These are phyloP conservation scores for Cnemophilus loriae DNA, from an alignment of 2,113 vertebrate species.

Conservation along the genomic window DNA sequence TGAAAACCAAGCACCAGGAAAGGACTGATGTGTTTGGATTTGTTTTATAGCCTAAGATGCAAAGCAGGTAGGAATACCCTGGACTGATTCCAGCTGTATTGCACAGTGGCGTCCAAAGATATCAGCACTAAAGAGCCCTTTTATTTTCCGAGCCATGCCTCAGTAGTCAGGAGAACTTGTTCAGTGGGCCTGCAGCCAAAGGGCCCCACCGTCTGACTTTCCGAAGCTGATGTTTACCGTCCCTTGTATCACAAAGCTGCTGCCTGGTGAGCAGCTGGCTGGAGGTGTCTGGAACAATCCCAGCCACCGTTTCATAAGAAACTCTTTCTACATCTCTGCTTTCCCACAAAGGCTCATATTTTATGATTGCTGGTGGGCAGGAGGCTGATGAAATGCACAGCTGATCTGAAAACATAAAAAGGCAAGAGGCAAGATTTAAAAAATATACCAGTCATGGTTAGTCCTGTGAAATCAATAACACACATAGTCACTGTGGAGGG, in stretches of 20 bases:
- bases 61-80: conserved; percentile 27
- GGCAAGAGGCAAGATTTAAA: conserved; percentile 23
- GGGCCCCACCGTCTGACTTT: conserved; percentile 2
- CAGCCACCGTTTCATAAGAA: conserved; percentile 42
- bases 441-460: conserved; percentile 24
- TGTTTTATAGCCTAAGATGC: conserved; percentile 3
- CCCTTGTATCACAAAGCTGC: conserved; percentile 39
- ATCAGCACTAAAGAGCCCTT: conserved; percentile 22
- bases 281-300: conserved; percentile 61
- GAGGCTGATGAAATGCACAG: conserved; percentile 49
- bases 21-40: not conserved
- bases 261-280: conserved; percentile 61
- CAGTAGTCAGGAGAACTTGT: conserved; percentile 24
- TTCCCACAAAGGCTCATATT: conserved; percentile 58
- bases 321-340: conserved; percentile 35
- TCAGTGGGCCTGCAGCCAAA: conserved; percentile 36
- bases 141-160: not conserved
- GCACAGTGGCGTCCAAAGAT: not conserved
- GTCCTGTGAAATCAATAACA: conserved; percentile 43
- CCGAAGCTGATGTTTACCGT: conserved; percentile 36
- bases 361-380: conserved; percentile 50
- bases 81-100: not conserved
- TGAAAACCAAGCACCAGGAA: not conserved
- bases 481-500: conserved; percentile 9
- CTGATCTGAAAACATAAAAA: conserved; percentile 39